phyloP scores from a whole-genome alignment of 2,113 vertebrate species.

The Otis tarda region DNA sequence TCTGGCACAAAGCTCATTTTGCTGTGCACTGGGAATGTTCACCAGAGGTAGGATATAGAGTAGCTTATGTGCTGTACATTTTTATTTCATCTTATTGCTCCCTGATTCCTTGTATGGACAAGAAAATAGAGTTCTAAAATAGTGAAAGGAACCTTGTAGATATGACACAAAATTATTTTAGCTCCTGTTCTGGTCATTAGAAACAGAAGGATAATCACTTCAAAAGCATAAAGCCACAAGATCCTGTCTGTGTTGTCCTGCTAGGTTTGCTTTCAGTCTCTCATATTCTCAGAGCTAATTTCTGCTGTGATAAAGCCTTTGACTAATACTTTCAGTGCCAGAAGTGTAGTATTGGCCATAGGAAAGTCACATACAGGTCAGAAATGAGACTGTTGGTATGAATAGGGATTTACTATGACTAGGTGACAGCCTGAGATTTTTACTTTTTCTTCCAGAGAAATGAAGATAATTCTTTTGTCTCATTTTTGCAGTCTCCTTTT shows the following conservation, averaged over 20 bases:
- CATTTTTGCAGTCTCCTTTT: neutral
- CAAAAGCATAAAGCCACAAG: neutral
- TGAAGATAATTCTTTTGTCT: neutral
- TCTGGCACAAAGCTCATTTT: neutral
- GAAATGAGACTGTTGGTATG: neutral
- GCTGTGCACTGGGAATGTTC: neutral
- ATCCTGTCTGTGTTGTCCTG: neutral
- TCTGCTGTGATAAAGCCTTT: neutral
- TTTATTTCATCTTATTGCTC: neutral
- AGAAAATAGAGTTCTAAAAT: neutral
- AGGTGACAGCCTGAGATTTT: neutral
- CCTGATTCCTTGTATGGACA: neutral
- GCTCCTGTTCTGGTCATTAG: neutral
- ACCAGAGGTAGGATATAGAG: neutral
- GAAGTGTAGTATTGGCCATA: neutral
- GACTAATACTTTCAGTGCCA: neutral
- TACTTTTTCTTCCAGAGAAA: neutral
- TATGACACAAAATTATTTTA: neutral
- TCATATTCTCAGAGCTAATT: neutral
- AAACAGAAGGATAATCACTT: neutral
- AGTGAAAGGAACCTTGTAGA: neutral
- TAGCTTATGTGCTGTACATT: neutral
- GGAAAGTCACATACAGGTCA: accelerated
- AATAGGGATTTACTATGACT: neutral
- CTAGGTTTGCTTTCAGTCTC: neutral